Percentiles rank a stretch among this genome's conserved stretches.
Evolutionary conservation across 2,888 invertebrate species (phyloP).

Genomic region (Xestia xanthographa): DNA sequence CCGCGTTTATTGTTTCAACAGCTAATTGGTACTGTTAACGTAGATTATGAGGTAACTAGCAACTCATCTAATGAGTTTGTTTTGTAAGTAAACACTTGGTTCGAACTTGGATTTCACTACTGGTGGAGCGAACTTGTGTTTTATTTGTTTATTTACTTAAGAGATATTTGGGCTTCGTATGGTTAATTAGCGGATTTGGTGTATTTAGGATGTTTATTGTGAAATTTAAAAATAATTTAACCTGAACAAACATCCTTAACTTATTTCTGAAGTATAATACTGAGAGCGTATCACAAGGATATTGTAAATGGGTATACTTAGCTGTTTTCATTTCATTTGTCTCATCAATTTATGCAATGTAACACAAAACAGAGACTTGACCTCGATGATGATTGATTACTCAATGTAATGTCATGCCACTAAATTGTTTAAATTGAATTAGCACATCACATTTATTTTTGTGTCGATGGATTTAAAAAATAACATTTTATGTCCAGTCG

Average conservation of each 20-base stretch:
- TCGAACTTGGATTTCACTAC: conserved; percentile 61
- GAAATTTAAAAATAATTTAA: neutral
- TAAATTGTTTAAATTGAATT: no score
- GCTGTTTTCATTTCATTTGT: neutral
- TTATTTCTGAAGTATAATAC: neutral
- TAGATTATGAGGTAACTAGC: conserved; percentile 65
- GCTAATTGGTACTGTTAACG: conserved; percentile 61
- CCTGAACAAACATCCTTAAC: neutral
- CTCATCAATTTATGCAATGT: neutral
- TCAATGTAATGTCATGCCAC: neutral
- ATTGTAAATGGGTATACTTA: neutral
- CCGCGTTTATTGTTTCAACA: conserved; percentile 56
- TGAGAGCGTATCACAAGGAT: neutral
- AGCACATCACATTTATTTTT: conserved; percentile 2
- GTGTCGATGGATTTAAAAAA: neutral
- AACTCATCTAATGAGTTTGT: conserved; percentile 66
- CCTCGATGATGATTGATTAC: neutral
- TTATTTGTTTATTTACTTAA: conserved; percentile 50
- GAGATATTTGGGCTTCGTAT: conserved; percentile 20
- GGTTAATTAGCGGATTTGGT: conserved; percentile 51
- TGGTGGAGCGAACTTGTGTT: conserved; percentile 25
- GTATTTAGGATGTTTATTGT: conserved; percentile 14
- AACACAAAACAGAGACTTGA: conserved; percentile 1
- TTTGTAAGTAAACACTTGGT: conserved; percentile 57
- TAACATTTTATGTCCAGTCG: no score